Evolutionary conservation across 2,113 vertebrate genomes (phyloP).

Genomic region (Verasper variegatus): DNA sequence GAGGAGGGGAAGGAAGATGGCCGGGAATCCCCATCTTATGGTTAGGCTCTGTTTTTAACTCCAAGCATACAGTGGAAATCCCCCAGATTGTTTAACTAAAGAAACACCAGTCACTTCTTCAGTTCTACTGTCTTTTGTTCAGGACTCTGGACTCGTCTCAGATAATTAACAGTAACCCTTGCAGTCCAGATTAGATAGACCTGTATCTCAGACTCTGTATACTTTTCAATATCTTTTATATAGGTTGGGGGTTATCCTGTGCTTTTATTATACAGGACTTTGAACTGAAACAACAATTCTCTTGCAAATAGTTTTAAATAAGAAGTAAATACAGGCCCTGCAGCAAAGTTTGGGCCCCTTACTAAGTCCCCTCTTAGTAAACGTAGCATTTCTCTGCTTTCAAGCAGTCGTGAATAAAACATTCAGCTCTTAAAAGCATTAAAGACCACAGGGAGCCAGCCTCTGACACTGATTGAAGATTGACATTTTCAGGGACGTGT

Average conservation of each 20-base stretch:
- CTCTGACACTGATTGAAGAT: constrained; percentile 49
- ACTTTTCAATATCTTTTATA: no score
- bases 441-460: constrained; percentile 42
- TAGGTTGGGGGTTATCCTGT: no score
- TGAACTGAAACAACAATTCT: background rate
- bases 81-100: no score
- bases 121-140: background rate
- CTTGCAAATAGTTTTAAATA: background rate
- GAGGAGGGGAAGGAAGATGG: constrained; percentile 90
- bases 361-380: background rate
- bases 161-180: constrained; percentile 3
- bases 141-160: background rate
- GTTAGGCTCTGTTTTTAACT: constrained; percentile 77
- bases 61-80: background rate
- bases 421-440: constrained; percentile 41
- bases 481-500: constrained; percentile 47
- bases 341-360: background rate
- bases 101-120: background rate
- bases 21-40: constrained; percentile 89
- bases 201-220: background rate
- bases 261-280: no score
- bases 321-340: background rate
- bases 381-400: background rate
- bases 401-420: constrained; percentile 38
- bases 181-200: background rate